Evolutionary conservation across 2,888 invertebrate species (phyloP).

Genomic region (Pegoplata infirma): DNA sequence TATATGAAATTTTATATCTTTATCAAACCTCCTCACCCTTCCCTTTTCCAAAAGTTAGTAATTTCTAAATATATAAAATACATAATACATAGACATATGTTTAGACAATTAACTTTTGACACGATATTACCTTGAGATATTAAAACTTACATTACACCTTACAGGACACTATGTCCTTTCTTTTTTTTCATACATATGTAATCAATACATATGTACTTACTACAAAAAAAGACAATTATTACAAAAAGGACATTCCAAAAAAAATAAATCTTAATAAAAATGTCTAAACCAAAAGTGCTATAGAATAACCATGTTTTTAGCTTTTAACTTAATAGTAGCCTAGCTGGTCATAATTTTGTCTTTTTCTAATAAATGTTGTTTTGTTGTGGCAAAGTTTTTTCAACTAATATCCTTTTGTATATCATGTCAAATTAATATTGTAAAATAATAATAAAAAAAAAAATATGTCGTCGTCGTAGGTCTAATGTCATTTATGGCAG

Average conservation of each 20-base stretch:
- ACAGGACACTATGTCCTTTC: background rate
- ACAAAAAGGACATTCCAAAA: slow-evolving; percentile 5
- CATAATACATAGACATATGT: slow-evolving; percentile 61
- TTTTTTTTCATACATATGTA: background rate
- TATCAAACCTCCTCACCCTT: background rate
- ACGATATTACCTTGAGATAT: slow-evolving; percentile 68
- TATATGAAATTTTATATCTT: too few relatives aligned
- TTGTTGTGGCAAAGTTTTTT: slow-evolving; percentile 2
- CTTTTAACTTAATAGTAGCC: slow-evolving; percentile 36
- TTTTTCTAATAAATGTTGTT: background rate
- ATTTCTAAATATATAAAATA: background rate
- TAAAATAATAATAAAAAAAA: background rate
- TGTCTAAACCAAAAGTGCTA: slow-evolving; percentile 4
- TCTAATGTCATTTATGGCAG: slow-evolving; percentile 39
- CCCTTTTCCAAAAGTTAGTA: background rate
- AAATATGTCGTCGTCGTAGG: slow-evolving; percentile 4
- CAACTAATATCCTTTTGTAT: slow-evolving; percentile 12
- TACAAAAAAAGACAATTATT: slow-evolving; percentile 11
- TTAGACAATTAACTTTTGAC: slow-evolving; percentile 66
- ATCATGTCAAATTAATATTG: slow-evolving; percentile 53
- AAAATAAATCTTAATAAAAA: slow-evolving; percentile 44
- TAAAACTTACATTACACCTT: slow-evolving; percentile 47
- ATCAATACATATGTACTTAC: background rate
- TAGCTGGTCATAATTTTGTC: slow-evolving; percentile 8
- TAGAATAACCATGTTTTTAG: background rate